phyloP scores from a whole-genome alignment of 2,113 vertebrate species.

The Clarias macrocephalus region DNA sequence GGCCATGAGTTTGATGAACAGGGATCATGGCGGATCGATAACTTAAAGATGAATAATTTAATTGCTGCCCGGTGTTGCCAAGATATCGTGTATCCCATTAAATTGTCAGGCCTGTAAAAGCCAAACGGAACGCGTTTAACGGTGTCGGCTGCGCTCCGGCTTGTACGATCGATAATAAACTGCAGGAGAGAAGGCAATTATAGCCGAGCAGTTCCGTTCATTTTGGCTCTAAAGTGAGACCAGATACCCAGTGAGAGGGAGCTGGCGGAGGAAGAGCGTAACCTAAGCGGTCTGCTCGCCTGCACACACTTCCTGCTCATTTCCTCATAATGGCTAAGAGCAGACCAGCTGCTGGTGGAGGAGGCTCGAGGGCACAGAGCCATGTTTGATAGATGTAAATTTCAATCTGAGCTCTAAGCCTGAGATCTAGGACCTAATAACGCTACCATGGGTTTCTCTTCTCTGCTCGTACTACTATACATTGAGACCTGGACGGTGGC shows the following conservation, averaged over 20 bases:
- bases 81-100: slow-evolving; percentile 61
- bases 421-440: not conserved
- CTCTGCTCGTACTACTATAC: not conserved
- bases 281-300: slow-evolving; percentile 29
- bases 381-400: not conserved
- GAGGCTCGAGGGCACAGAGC: not conserved
- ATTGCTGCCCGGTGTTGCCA: slow-evolving; percentile 55
- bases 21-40: slow-evolving; percentile 68
- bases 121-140: slow-evolving; percentile 42
- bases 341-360: slow-evolving; percentile 13
- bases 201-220: slow-evolving; percentile 32
- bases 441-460: not conserved
- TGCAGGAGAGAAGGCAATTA: slow-evolving; percentile 41
- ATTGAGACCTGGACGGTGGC: not conserved
- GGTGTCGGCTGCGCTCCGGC: slow-evolving; percentile 13
- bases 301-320: slow-evolving; percentile 19
- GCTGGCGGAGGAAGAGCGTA: slow-evolving; percentile 16
- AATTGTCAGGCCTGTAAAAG: slow-evolving; percentile 41
- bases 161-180: slow-evolving; percentile 45
- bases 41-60: slow-evolving; percentile 64
- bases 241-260: slow-evolving; percentile 32
- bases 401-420: not conserved
- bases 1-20: slow-evolving; percentile 65
- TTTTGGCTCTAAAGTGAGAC: slow-evolving; percentile 39
- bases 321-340: slow-evolving; percentile 18